phyloP scores from a whole-genome alignment of 2,113 vertebrate species.

The Limanda limanda region DNA sequence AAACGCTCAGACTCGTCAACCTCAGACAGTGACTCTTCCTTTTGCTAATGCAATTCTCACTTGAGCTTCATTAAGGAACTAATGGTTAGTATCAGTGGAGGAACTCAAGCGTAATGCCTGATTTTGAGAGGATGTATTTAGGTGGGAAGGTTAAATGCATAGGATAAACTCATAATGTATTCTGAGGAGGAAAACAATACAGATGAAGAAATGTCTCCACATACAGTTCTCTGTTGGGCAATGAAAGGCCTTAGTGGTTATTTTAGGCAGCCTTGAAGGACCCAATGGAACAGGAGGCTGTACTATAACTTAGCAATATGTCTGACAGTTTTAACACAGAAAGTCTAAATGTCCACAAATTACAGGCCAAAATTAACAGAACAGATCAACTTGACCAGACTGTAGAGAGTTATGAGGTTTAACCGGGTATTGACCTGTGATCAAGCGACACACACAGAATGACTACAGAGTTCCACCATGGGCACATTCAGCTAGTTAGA shows the following conservation, averaged over 20 bases:
- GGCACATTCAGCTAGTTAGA: conserved; percentile 31
- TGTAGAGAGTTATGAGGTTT: not conserved
- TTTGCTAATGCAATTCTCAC: conserved; percentile 42
- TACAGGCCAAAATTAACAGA: too few species aligned
- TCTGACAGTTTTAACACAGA: not conserved
- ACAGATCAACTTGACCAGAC: not conserved
- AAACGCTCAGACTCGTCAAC: conserved; percentile 18
- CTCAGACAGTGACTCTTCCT: conserved; percentile 32
- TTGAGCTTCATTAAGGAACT: conserved; percentile 41
- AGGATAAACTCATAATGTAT: not conserved
- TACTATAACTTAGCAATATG: not conserved
- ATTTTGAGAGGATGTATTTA: too few species aligned
- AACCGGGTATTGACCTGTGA: conserved; percentile 12
- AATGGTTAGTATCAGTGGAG: conserved; percentile 14
- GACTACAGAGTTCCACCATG: conserved; percentile 8
- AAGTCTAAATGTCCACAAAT: not conserved
- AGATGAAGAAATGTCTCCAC: not conserved
- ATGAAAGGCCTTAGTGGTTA: conserved; percentile 11
- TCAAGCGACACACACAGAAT: conserved; percentile 13
- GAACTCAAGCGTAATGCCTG: too few species aligned
- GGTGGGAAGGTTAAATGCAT: conserved; percentile 19
- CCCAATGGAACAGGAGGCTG: not conserved
- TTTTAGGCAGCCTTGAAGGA: conserved; percentile 11
- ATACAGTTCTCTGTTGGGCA: not conserved
- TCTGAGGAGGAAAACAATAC: not conserved